These are phyloP conservation scores for Sturmia bella DNA, from an alignment of 2,888 invertebrate genomes.

Conservation along the genomic window DNA sequence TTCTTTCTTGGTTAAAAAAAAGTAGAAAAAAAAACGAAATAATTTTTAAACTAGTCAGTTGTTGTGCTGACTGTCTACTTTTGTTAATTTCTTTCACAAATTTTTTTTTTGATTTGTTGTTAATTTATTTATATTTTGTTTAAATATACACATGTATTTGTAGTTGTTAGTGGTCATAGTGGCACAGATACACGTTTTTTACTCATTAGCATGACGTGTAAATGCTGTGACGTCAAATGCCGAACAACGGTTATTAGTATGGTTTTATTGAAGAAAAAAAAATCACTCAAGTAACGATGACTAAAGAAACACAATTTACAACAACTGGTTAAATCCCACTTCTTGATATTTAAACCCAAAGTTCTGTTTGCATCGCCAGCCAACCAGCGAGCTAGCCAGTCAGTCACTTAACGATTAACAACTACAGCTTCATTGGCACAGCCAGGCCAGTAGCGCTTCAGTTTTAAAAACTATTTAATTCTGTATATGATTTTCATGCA, in stretches of 20 bases:
- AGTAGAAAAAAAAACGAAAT: constrained; percentile 1
- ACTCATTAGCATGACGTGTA: constrained; percentile 64
- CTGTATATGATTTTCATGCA: no score
- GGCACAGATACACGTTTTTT: constrained; percentile 43
- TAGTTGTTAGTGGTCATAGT: constrained; percentile 41
- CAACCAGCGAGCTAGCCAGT: constrained; percentile 20
- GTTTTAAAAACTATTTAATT: no score
- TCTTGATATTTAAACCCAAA: constrained; percentile 55
- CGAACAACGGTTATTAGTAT: constrained; percentile 61
- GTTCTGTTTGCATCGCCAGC: constrained; percentile 24
- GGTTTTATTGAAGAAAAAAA: constrained; percentile 32
- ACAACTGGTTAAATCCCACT: constrained; percentile 60
- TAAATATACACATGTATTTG: neutral
- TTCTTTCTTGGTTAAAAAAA: constrained; percentile 14
- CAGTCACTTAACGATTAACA: constrained; percentile 19
- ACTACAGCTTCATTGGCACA: constrained; percentile 3
- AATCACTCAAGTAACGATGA: constrained; percentile 30
- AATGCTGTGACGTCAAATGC: constrained; percentile 63
- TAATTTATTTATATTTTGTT: constrained; percentile 3
- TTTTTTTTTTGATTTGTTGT: neutral
- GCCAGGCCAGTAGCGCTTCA: constrained; percentile 13
- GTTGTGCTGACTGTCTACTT: constrained; percentile 19
- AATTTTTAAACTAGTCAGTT: constrained; percentile 23
- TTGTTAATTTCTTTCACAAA: neutral
- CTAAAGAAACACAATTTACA: constrained; percentile 5